Base-by-base conservation (phyloP, 2,113 vertebrate genomes). In the Strix uralensis region DNA sequence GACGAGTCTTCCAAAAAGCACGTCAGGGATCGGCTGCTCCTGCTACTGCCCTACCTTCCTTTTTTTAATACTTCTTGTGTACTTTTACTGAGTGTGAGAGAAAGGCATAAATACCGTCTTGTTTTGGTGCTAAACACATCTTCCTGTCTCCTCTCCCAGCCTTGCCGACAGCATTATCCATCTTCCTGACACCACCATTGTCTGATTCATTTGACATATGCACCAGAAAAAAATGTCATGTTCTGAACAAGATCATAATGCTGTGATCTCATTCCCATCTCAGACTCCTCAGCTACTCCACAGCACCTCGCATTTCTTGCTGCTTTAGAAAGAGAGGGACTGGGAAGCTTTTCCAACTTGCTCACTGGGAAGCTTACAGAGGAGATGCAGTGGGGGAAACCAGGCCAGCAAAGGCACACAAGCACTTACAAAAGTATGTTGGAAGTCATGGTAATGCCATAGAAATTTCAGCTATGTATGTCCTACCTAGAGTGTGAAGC, bases 221-320 rank as follows among this genome's bases (percentile, higher is more conserved):
- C 78, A 83, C 91, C 81, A 95, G 78, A 81, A 85, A 92, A 79
- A 96, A 91, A 91, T 5, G 82, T 87, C 88, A 91, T 47, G 81
- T 96, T 92, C 94, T 74, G 91, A 67, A 80, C 81, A 92, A 88
- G 94, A 94, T 65, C 87, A 67, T 73, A 90, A 91, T 1, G 44
- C 88, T 96, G 81, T 97, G 96, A 97, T 92, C 96, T 95, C 95
- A 95, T 92, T 90, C 90, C 23, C 58, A 44, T 84, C 66, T 89
- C 90, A 79, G 86, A 38, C 67, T 63, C 42, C 34, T 51, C 57
- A 72, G 51, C 2, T 26, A 75, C 59, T 85, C 72, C 6, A 20
- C 83, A 87, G 62, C 30, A 72, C 65, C 44, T 93, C 81, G 32
- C 77, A 78, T 95, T 94, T 95, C 84, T 87, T 94, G n/a, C 70